These are phyloP conservation scores for Pipistrellus pipistrellus DNA, from an alignment of 2,797 vertebrate species.

Conservation along the genomic window DNA sequence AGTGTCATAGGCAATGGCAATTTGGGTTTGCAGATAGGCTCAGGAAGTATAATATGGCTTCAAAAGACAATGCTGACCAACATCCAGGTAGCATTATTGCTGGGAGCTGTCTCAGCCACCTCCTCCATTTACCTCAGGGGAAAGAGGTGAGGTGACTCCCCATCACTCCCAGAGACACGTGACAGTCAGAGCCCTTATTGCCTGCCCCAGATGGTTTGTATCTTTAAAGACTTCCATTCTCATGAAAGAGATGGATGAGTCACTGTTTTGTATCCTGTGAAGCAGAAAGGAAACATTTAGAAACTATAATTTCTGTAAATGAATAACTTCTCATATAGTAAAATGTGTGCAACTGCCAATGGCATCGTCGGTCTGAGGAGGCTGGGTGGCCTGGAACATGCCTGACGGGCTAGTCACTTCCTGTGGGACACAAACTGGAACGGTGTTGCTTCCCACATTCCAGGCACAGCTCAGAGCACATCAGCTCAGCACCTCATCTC, in stretches of 20 bases:
- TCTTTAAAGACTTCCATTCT: not conserved
- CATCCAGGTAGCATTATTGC: not conserved
- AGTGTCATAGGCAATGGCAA: not conserved
- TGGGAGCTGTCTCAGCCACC: not conserved
- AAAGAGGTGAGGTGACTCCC: not conserved
- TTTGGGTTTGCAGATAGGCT: not conserved
- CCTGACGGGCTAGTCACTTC: fast-evolving
- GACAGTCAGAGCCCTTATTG: not conserved
- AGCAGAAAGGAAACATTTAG: not conserved
- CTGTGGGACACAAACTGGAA: not conserved
- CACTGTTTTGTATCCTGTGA: not conserved
- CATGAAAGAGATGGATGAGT: not conserved
- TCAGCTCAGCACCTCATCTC: not conserved
- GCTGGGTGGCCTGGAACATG: not conserved
- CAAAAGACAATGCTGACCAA: not conserved
- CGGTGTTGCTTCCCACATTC: not conserved
- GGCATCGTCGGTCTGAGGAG: not conserved
- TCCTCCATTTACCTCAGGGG: not conserved
- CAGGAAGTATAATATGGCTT: not conserved
- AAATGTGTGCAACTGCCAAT: not conserved
- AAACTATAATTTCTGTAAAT: not conserved
- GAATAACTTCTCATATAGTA: not conserved
- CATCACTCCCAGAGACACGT: not conserved
- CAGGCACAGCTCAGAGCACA: fast-evolving
- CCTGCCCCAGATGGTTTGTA: not conserved